Base-by-base conservation (phyloP, 2,113 vertebrate species). In the Prunella himalayana region DNA sequence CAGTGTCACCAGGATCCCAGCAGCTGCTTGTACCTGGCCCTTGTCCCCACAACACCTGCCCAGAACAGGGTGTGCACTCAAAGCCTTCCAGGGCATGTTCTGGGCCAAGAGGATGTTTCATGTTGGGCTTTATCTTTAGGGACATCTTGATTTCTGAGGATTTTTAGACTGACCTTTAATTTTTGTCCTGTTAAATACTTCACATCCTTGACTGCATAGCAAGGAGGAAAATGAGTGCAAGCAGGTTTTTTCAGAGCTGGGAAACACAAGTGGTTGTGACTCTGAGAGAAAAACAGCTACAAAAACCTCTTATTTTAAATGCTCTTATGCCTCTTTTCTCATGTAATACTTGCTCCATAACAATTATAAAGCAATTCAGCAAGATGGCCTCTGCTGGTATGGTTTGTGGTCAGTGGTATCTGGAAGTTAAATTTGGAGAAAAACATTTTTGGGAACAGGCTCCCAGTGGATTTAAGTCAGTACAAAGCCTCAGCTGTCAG, bases 361-460 rank as follows among this genome's bases (percentile, higher is more conserved):
- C 56, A 75, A 83, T 53, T 73, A 69, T 6, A 85, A 86, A 82
- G 70, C 66, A 77, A 69, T 70, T 75, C 71, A 68, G 65, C 51
- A 75, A 66, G 61, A 90, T 27, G n/a, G 69, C 7, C 13, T 64
- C 28, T 61, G 86, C 69, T 94, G 39, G 11, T 33, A 73, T 37
- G 47, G 57, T 23, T 72, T 77, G 61, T 66, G 68, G 71, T 49
- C 77, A 59, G 63, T 42, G 50, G 33, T 28, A 92, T 44, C 76
- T 84, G 28, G 68, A 86, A 77, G 86, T 82, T 92, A 93, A 57
- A 90, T 95, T 39, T 57, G 70, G 70, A 91, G 94, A 94, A 94
- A 51, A 94, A 37, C 16, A 85, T 44, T 82, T 92, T 37, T n/a
- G 82, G 80, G 92, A 92, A 35, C 1, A 24, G 85, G 45, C 33